phyloP scores from a whole-genome alignment of 2,113 vertebrate genomes.

The Aplodontia rufa region DNA sequence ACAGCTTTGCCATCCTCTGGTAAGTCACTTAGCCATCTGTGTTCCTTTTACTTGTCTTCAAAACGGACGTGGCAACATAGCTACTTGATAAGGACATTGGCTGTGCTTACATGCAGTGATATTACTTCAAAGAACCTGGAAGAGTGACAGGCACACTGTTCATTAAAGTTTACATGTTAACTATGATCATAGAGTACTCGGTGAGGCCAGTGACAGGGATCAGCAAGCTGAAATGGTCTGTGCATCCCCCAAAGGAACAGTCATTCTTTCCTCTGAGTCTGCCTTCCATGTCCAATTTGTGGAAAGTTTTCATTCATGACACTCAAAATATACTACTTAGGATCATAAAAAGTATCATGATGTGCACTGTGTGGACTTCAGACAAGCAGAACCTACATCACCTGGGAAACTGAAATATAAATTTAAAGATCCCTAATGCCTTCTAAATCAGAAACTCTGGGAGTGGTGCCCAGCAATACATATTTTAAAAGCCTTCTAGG shows the following conservation, averaged over 20 bases:
- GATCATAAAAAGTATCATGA: not conserved
- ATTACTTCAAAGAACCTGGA: not conserved
- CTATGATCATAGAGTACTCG: not conserved
- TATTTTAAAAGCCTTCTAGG: not conserved
- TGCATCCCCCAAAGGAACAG: not conserved
- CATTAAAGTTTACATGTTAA: not conserved
- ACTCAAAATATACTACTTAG: not conserved
- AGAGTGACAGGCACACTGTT: not conserved
- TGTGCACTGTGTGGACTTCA: not conserved
- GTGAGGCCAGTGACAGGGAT: no score
- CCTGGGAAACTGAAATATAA: not conserved
- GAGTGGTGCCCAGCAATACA: not conserved
- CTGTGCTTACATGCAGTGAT: not conserved
- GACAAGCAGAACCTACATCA: not conserved
- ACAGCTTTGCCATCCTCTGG: not conserved
- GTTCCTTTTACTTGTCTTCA: not conserved
- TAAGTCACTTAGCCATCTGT: not conserved
- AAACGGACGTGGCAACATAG: not conserved
- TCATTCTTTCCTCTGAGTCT: not conserved
- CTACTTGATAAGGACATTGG: not conserved
- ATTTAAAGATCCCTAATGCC: not conserved
- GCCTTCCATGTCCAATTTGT: not conserved
- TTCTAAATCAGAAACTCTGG: not conserved
- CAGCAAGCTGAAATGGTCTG: not conserved
- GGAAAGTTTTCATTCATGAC: not conserved